Conservation (phyloP, 2,113 vertebrate species). For the Cercocebus atys region DNA sequence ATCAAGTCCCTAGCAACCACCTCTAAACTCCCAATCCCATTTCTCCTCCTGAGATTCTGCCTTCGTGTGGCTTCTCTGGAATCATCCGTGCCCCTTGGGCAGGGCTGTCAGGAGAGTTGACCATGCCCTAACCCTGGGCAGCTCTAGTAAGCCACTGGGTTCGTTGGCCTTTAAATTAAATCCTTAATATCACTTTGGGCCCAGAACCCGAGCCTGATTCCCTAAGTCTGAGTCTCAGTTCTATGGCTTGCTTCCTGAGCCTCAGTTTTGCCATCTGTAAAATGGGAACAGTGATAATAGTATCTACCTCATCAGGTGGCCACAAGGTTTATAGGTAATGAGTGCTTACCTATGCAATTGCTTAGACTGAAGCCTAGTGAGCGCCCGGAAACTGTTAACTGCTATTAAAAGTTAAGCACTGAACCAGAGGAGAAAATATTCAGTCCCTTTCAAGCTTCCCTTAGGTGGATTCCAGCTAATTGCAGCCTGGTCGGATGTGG, state of each 20-base stretch:
- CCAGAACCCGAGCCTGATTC: background rate
- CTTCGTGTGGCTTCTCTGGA: too few species aligned
- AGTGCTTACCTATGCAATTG: background rate
- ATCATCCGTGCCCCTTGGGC: too few species aligned
- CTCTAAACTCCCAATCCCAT: too few species aligned
- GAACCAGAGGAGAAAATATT: background rate
- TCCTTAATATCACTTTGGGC: background rate
- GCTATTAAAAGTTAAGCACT: background rate
- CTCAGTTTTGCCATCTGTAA: background rate
- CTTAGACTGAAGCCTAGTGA: background rate
- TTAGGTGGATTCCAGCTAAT: background rate
- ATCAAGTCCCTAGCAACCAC: background rate
- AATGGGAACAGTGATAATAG: background rate
- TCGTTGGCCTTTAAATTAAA: background rate
- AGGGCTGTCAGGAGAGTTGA: background rate
- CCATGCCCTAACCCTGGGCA: too few species aligned
- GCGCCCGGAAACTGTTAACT: fast-evolving
- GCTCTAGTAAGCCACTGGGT: background rate
- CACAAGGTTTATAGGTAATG: fast-evolving
- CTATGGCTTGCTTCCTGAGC: background rate
- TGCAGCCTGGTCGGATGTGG: slow-evolving; percentile 51
- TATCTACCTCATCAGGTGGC: background rate
- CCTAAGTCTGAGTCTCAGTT: background rate
- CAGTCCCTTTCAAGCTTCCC: background rate
- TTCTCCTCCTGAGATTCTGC: background rate